Conservation (phyloP, 2,888 invertebrate species). For the Heteromurus nitidus region DNA sequence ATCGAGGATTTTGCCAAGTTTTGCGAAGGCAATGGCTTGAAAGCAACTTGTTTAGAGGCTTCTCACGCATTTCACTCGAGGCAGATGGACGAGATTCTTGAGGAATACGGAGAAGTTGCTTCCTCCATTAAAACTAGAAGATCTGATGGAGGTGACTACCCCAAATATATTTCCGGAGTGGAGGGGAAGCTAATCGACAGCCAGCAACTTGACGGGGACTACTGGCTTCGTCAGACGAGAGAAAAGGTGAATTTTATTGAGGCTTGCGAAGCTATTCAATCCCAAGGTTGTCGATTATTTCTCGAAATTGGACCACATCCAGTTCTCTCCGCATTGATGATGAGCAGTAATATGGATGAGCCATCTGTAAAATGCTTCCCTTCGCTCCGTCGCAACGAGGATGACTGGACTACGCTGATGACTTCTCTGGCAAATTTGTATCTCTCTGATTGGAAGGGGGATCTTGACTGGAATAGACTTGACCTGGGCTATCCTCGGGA, state of each 20-base stretch:
- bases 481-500: constrained; percentile 18
- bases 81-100: constrained; percentile 62
- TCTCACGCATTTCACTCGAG: constrained; percentile 67
- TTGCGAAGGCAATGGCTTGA: constrained; percentile 20
- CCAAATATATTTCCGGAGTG: constrained; percentile 33
- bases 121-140: neutral
- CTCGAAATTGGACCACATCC: constrained; percentile 46
- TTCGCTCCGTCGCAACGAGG: constrained; percentile 43
- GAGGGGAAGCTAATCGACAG: constrained; percentile 6
- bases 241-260: constrained; percentile 39
- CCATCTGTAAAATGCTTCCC: constrained; percentile 31
- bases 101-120: constrained; percentile 42
- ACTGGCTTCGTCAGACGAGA: constrained; percentile 45
- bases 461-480: constrained; percentile 57
- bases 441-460: constrained; percentile 26
- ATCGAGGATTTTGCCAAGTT: constrained; percentile 32
- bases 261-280: constrained; percentile 2
- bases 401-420: constrained; percentile 42
- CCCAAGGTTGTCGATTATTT: constrained; percentile 2
- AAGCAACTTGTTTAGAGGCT: constrained; percentile 39
- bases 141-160: neutral
- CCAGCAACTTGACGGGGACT: neutral
- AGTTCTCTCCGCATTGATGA: constrained; percentile 34
- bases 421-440: constrained; percentile 42
- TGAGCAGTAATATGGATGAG: no score